Conservation (phyloP, 92 coral and sea anemone species). For the Montipora capitata region DNA sequence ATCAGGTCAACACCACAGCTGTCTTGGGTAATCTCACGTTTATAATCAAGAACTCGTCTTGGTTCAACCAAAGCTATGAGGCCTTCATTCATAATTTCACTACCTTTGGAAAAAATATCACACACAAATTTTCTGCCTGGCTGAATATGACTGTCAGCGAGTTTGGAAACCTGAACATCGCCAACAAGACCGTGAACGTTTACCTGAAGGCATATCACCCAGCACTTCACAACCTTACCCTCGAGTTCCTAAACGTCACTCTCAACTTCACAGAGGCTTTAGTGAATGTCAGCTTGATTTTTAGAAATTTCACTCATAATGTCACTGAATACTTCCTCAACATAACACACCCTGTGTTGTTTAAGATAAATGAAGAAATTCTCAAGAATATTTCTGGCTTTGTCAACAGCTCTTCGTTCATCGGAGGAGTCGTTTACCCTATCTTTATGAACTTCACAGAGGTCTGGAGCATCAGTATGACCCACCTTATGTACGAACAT, state of each 20-base stretch:
- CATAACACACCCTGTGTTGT: slow-evolving; percentile 61
- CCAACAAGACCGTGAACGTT: slow-evolving; percentile 51
- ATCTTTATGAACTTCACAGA: slow-evolving; percentile 67
- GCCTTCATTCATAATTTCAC: slow-evolving; percentile 43
- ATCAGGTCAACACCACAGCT: slow-evolving; percentile 59
- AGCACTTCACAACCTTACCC: slow-evolving; percentile 42
- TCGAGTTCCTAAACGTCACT: slow-evolving; percentile 63
- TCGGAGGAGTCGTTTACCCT: slow-evolving; percentile 79
- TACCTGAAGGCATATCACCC: slow-evolving; percentile 66
- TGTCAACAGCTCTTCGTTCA: slow-evolving; percentile 50
- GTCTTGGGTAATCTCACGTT: slow-evolving; percentile 64
- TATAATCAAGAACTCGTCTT: slow-evolving; percentile 47
- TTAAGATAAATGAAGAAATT: slow-evolving; percentile 37
- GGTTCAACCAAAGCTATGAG: slow-evolving; percentile 50
- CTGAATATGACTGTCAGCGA: slow-evolving; percentile 58
- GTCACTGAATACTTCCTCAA: slow-evolving; percentile 69
- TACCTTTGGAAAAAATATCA: too few species aligned
- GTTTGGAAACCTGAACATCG: slow-evolving; percentile 63
- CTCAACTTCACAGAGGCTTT: slow-evolving; percentile 31
- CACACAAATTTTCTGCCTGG: slow-evolving; percentile 50
- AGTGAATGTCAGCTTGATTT: slow-evolving; percentile 38
- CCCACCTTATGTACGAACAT: slow-evolving; percentile 61
- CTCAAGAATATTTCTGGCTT: slow-evolving; percentile 43
- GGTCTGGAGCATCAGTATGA: slow-evolving; percentile 59
- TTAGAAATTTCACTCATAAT: slow-evolving; percentile 77